Conservation (phyloP, 1,140 invertebrate species). For the Conopomorpha cramerella region DNA sequence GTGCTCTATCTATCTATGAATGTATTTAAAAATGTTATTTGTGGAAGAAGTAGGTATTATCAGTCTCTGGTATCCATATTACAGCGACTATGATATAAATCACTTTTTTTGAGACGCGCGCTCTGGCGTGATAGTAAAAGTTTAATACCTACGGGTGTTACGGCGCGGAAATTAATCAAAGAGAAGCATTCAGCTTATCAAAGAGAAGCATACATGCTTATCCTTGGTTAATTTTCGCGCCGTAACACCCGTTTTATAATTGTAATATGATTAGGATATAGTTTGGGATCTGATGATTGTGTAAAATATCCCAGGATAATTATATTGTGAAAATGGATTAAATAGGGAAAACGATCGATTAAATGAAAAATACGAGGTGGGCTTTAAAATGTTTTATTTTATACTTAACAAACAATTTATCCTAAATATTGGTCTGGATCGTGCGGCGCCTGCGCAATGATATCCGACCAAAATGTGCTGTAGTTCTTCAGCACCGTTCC, state of each 20-base stretch:
- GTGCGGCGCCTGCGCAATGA: constrained; percentile 57
- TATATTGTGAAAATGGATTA: background rate
- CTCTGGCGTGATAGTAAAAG: no score
- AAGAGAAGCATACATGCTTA: no score
- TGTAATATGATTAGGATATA: background rate
- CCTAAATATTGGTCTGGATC: constrained; percentile 31
- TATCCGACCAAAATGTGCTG: constrained; percentile 71
- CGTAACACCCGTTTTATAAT: background rate
- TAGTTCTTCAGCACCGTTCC: constrained; percentile 75
- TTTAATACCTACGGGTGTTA: no score
- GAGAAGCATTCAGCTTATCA: no score
- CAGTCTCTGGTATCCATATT: no score
- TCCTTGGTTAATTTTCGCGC: background rate
- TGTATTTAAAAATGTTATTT: no score
- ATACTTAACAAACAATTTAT: constrained; percentile 1
- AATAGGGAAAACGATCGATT: background rate
- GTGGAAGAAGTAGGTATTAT: no score
- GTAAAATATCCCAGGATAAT: background rate
- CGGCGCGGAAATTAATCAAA: no score
- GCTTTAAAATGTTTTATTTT: background rate
- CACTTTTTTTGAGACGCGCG: no score
- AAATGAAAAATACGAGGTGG: background rate
- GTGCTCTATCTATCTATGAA: no score
- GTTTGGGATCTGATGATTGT: no score
- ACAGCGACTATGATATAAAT: no score